phyloP scores from a whole-genome alignment of 2,888 invertebrate genomes.

The Alsophila aescularia region DNA sequence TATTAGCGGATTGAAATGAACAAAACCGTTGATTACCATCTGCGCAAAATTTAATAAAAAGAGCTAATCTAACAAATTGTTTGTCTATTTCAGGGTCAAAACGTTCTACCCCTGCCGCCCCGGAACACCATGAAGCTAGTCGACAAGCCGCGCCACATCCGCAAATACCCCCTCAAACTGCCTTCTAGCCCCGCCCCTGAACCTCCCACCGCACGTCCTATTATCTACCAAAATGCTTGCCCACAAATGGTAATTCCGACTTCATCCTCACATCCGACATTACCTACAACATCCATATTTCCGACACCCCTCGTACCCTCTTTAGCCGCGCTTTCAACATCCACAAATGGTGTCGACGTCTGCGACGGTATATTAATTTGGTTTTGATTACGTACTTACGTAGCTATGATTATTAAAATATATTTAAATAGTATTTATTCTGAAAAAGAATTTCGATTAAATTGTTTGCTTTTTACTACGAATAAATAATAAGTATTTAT shows the following conservation, averaged over 20 bases:
- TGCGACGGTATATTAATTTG: slow-evolving; percentile 47
- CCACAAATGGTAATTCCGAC: background rate
- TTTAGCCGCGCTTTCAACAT: background rate
- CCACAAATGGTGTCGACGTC: slow-evolving; percentile 45
- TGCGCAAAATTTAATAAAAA: too few relatives aligned
- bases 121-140: slow-evolving; percentile 63
- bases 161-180: slow-evolving; percentile 66
- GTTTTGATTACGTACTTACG: background rate
- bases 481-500: too few relatives aligned
- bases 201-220: slow-evolving; percentile 26
- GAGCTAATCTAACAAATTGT: too few relatives aligned
- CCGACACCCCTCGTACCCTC: too few relatives aligned
- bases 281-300: background rate
- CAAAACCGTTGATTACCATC: too few relatives aligned
- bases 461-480: too few relatives aligned
- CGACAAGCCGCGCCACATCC: slow-evolving; percentile 69
- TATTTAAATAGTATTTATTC: too few relatives aligned
- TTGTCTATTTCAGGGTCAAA: slow-evolving; percentile 50
- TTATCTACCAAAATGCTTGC: slow-evolving; percentile 70
- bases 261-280: background rate
- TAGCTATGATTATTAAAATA: background rate
- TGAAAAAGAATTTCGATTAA: too few relatives aligned
- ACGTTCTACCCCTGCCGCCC: slow-evolving; percentile 69
- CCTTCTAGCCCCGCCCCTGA: slow-evolving; percentile 34
- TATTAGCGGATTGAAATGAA: too few relatives aligned